Evolutionary conservation across 2,113 vertebrate genomes (phyloP).

Genomic region (Calidris pugnax): DNA sequence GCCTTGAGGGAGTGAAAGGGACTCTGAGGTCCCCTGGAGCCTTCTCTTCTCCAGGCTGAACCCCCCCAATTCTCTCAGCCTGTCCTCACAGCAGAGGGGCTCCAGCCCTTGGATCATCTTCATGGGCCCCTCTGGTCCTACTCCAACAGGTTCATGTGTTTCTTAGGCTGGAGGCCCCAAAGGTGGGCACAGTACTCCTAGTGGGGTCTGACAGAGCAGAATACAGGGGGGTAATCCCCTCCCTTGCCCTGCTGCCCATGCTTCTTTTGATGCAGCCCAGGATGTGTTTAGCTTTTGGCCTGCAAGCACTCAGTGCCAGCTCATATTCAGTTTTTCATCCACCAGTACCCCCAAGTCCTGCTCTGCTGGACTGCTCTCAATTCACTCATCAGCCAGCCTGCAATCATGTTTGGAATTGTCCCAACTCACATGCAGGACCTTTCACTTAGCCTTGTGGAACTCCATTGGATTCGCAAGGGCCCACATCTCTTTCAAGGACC

Average conservation of each 20-base stretch:
- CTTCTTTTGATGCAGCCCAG: neutral
- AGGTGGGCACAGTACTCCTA: neutral
- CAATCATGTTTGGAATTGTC: neutral
- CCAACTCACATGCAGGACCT: neutral
- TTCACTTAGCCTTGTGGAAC: neutral
- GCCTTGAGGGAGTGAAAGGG: neutral
- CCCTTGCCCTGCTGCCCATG: accelerated
- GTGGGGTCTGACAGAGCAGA: accelerated
- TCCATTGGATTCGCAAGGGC: accelerated
- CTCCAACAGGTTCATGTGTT: neutral
- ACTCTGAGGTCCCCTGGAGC: accelerated
- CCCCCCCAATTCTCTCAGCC: neutral
- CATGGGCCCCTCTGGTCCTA: accelerated
- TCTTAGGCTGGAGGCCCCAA: neutral
- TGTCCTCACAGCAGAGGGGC: neutral
- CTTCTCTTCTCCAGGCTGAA: neutral
- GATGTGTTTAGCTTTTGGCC: neutral
- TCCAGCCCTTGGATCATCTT: neutral
- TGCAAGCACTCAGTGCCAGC: accelerated
- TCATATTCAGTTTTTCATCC: neutral
- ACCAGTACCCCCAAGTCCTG: neutral
- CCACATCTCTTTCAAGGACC: neutral
- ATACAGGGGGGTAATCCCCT: neutral
- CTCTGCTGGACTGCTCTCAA: neutral
- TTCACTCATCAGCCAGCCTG: neutral